These are phyloP conservation scores for Marasmarcha lunaedactyla DNA, from an alignment of 2,888 invertebrate species.

Conservation along the genomic window DNA sequence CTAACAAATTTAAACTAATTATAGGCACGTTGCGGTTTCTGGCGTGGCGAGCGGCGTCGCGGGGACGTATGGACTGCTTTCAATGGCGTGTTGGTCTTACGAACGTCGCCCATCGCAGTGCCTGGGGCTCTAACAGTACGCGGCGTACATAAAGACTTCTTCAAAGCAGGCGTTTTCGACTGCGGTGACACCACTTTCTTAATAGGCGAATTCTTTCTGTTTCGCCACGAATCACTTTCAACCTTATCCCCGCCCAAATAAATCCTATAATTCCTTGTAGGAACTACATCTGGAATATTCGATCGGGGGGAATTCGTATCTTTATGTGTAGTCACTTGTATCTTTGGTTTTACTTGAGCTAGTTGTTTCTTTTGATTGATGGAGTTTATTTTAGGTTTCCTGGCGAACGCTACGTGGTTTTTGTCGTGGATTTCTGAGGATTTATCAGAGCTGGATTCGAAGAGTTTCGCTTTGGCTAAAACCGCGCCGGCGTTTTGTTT, in stretches of 20 bases:
- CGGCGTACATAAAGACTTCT: conserved; percentile 70
- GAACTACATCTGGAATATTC: conserved; percentile 20
- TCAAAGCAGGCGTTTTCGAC: conserved; percentile 66
- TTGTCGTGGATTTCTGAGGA: conserved; percentile 51
- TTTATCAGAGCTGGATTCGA: conserved; percentile 71
- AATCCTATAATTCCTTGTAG: conserved; percentile 22
- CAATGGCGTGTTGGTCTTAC: conserved; percentile 71
- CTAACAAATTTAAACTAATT: conserved; percentile 20
- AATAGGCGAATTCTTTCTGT: conserved; percentile 34
- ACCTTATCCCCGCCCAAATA: conserved; percentile 26
- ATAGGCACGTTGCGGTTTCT: conserved; percentile 28
- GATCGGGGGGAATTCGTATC: conserved; percentile 8
- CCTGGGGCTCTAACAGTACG: conserved; percentile 63
- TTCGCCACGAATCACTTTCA: conserved; percentile 32
- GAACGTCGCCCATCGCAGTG: conserved; percentile 33
- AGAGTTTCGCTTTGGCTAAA: conserved; percentile 81
- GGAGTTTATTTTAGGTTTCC: conserved; percentile 45
- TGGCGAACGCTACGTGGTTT: conserved; percentile 43
- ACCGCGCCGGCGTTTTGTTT: conserved; percentile 85
- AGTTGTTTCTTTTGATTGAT: conserved; percentile 35
- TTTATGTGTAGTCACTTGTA: conserved; percentile 20
- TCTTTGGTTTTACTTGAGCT: conserved; percentile 35
- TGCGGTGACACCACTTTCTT: conserved; percentile 47
- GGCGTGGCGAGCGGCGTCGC: conserved; percentile 50
- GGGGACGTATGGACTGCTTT: conserved; percentile 57